These are phyloP conservation scores for Chromoteleia sp. DNA, from an alignment of 2,888 invertebrate species.

Conservation along the genomic window DNA sequence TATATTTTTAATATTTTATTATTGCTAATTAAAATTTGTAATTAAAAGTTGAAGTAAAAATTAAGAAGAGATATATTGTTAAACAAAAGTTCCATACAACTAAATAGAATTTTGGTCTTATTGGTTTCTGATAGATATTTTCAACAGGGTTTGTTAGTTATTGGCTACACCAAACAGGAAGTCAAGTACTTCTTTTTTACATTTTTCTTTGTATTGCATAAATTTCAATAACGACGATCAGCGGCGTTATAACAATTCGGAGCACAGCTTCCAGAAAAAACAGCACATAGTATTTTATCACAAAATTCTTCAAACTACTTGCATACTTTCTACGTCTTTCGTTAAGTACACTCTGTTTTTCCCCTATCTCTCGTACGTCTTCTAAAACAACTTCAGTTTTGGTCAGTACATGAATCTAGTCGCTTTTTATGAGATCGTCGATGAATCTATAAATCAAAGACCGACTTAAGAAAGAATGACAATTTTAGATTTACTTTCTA, in stretches of 20 bases:
- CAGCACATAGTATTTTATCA: constrained; percentile 66
- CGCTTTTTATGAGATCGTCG: constrained; percentile 56
- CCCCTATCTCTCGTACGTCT: constrained; percentile 61
- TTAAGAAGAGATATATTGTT: too few relatives aligned
- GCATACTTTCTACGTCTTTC: constrained; percentile 44
- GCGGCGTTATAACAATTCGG: constrained; percentile 63
- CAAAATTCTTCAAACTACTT: constrained; percentile 65
- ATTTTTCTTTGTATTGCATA: constrained; percentile 43
- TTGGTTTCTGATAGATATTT: too few relatives aligned
- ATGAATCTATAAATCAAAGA: constrained; percentile 63
- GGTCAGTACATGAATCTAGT: constrained; percentile 63
- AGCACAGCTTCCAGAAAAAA: constrained; percentile 63
- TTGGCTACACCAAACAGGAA: too few relatives aligned
- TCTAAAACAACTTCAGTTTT: constrained; percentile 68
- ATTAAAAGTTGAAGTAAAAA: too few relatives aligned
- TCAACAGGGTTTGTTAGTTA: too few relatives aligned
- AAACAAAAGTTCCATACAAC: too few relatives aligned
- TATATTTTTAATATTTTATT: too few relatives aligned
- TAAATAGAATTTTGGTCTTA: too few relatives aligned
- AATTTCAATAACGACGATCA: constrained; percentile 57
- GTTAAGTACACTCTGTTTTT: constrained; percentile 56
- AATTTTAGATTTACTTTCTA: constrained; percentile 6
- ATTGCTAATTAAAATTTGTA: too few relatives aligned
- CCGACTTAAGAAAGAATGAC: constrained; percentile 60
- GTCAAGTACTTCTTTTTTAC: constrained; percentile 15